These are phyloP conservation scores for Hemitrygon akajei DNA, from an alignment of 2,797 vertebrate genomes.

Conservation along the genomic window DNA sequence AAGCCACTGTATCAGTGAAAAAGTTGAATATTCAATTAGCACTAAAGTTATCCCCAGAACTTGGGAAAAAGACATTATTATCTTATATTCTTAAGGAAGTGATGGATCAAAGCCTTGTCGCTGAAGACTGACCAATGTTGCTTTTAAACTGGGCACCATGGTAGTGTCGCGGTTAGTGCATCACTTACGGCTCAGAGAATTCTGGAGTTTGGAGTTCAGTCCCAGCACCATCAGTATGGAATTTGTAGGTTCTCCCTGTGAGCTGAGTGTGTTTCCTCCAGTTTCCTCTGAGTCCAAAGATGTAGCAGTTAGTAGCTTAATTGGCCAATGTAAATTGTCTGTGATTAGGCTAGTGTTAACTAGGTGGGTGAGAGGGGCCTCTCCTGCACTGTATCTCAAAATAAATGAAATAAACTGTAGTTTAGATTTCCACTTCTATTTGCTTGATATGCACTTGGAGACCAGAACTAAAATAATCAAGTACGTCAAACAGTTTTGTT, in stretches of 20 bases:
- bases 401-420: background rate
- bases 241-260: too few relatives aligned
- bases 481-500: slow-evolving; percentile 20
- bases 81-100: slow-evolving; percentile 5
- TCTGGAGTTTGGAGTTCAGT: too few relatives aligned
- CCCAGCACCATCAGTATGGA: too few relatives aligned
- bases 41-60: background rate
- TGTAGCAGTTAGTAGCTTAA: too few relatives aligned
- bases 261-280: too few relatives aligned
- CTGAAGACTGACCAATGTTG: background rate
- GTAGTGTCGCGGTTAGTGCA: too few relatives aligned
- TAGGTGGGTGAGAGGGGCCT: too few relatives aligned
- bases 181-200: too few relatives aligned
- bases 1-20: background rate
- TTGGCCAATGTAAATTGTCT: too few relatives aligned
- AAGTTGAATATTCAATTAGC: background rate
- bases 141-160: background rate
- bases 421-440: background rate
- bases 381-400: too few relatives aligned
- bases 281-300: too few relatives aligned
- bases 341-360: too few relatives aligned
- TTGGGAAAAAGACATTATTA: slow-evolving; percentile 1
- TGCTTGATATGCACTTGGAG: slow-evolving; percentile 32
- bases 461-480: slow-evolving; percentile 25
- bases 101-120: background rate